Evolutionary conservation across 2,888 invertebrate genomes (phyloP), one percentile per base, ranked within the genome.

Genomic region (Zootermopsis nevadensis): DNA sequence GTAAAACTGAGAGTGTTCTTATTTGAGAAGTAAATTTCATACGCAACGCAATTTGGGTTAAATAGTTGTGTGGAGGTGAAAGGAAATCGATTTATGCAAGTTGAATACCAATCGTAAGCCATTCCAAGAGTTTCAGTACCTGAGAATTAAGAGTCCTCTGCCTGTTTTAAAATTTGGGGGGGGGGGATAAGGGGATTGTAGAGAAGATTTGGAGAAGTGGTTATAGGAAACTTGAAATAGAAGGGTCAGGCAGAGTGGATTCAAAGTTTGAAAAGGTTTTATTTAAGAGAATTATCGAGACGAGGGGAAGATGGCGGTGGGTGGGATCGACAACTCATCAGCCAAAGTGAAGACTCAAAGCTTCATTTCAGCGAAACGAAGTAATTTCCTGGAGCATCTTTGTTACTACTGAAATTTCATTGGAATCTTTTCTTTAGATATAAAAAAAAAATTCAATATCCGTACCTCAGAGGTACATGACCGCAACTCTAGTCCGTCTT

Each of bases 231-330:
- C 27, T 27, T 42, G 38, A 42, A 76, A n/a, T 10, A 12, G 38
- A 76, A 38, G 48, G 30, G 76, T 38, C 19, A 35, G 76, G 38
- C 0, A 35, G 60, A 55, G 22, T 15, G 35, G 74, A 12, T 38
- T 74, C 74, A 74, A 35, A 76, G 35, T 76, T 76, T 42, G 76
- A 48, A 76, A 42, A 27, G 42, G 76, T 76, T 76, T 76, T 76
- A 76, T 30, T 76, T 42, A 7, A 76, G 42, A 42, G 76, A 42
- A 42, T 76, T 76, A 76, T 76, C 76, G 48, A 42, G 42, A 76
- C 8, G 42, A 42, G 76, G 3, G 42, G 42, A 30, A 24, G 74
- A 74, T 74, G 74, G 35, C 22, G 10, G 31, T 7, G n/a, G 10
- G 27, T 6, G 27, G n/a, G n/a, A 27, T 60, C 27, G n/a, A 12